A percentile compares a stretch with the other conserved stretches of the same genome.
These are phyloP conservation scores for Atta cephalotes DNA, from an alignment of 1,140 invertebrate genomes.

Conservation along the genomic window DNA sequence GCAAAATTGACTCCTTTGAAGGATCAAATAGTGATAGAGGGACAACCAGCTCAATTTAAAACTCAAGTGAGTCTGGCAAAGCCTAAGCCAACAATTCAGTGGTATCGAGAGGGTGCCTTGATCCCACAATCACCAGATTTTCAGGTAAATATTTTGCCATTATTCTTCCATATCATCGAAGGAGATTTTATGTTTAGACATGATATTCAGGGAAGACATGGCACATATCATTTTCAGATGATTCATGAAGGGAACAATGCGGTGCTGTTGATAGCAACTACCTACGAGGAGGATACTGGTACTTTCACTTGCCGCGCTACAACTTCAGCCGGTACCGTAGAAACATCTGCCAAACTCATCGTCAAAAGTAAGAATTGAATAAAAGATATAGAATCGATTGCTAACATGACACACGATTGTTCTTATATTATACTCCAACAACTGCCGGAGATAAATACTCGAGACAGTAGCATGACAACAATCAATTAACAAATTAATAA, in stretches of 20 bases:
- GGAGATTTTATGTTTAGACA: background rate
- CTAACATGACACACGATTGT: conserved; percentile 76
- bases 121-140: conserved; percentile 97
- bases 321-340: conserved; percentile 95
- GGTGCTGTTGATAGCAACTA: conserved; percentile 95
- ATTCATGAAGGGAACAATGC: conserved; percentile 96
- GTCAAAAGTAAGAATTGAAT: conserved; percentile 98
- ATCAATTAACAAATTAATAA: conserved; percentile 45
- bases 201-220: conserved; percentile 36
- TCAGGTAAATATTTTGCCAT: conserved; percentile 89
- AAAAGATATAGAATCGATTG: conserved; percentile 79
- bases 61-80: conserved; percentile 92
- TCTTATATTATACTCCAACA: conserved; percentile 64
- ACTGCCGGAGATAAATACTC: conserved; percentile 54
- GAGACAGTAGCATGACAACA: conserved; percentile 42
- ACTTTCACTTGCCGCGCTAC: conserved; percentile 96
- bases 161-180: background rate
- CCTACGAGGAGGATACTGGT: conserved; percentile 97
- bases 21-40: conserved; percentile 94
- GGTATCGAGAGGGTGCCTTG: conserved; percentile 95
- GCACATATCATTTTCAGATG: conserved; percentile 90
- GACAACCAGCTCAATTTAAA: conserved; percentile 95
- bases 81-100: conserved; percentile 94
- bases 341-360: conserved; percentile 96
- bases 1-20: conserved; percentile 93